Percentiles rank a stretch among this genome's conserved stretches.
Conservation (phyloP, 35 echinoderm and acorn worm genomes). For the Stichopus chloronotus region DNA sequence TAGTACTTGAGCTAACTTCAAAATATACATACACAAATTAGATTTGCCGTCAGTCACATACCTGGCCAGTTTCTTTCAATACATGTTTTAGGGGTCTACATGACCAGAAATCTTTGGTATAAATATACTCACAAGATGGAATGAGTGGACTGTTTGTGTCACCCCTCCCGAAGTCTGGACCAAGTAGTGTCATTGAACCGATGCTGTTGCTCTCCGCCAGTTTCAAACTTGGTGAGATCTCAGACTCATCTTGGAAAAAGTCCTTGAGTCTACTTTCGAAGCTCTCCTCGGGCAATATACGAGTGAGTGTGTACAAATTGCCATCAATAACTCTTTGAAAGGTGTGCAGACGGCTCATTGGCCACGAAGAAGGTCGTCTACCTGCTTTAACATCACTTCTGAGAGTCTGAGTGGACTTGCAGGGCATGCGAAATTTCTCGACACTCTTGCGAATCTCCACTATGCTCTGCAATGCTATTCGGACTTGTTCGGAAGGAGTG, state of each 20-base stretch:
- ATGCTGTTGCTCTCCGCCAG: background rate
- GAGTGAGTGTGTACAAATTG: constrained; percentile 5
- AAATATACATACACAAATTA: no score
- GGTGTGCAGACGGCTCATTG: background rate
- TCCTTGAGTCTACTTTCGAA: background rate
- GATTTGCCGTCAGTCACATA: no score
- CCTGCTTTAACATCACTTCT: background rate
- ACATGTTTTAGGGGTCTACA: no score
- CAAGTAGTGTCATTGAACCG: background rate
- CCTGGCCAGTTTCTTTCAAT: no score
- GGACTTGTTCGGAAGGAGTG: background rate
- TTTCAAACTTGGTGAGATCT: background rate
- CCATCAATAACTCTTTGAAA: constrained; percentile 33
- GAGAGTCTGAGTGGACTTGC: constrained; percentile 23
- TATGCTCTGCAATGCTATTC: background rate
- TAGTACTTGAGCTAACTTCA: no score
- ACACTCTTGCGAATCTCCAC: background rate
- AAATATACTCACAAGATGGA: background rate
- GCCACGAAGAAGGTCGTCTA: background rate
- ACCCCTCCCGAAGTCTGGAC: background rate
- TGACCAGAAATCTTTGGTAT: no score
- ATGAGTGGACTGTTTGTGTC: background rate
- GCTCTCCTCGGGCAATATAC: background rate
- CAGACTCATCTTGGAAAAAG: background rate
- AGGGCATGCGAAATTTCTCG: background rate